Conservation (phyloP, 1,140 invertebrate species). For the Pararge aegeria region DNA sequence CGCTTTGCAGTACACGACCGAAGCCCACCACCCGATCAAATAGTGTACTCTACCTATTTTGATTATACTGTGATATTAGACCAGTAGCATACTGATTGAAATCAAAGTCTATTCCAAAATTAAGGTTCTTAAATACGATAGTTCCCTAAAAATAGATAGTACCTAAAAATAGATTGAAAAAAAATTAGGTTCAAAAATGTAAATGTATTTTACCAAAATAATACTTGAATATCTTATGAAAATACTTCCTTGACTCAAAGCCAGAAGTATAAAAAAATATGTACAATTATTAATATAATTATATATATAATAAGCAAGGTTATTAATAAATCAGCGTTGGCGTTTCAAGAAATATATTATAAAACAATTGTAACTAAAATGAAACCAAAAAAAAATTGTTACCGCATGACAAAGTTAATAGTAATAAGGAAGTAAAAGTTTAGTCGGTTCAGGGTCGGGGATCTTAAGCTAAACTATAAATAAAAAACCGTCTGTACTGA, state of each 20-base stretch:
- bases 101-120: too few relatives aligned
- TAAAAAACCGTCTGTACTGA: conserved; percentile 33
- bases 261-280: background rate
- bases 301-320: background rate
- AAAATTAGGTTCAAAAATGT: too few relatives aligned
- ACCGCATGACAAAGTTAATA: conserved; percentile 26
- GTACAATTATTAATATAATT: background rate
- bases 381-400: conserved; percentile 8
- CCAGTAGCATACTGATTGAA: too few relatives aligned
- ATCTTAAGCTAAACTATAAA: conserved; percentile 40
- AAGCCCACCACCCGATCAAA: too few relatives aligned
- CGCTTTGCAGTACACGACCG: too few relatives aligned
- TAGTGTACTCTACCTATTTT: too few relatives aligned
- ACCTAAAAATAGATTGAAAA: too few relatives aligned
- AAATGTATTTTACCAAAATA: too few relatives aligned
- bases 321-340: background rate
- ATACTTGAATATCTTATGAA: too few relatives aligned
- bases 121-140: too few relatives aligned
- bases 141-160: too few relatives aligned
- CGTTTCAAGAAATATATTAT: conserved; percentile 2
- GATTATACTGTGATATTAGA: too few relatives aligned
- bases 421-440: conserved; percentile 66
- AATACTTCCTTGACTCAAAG: conserved; percentile 3
- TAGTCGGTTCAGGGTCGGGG: conserved; percentile 47
- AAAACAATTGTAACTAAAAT: conserved; percentile 9